phyloP scores from a whole-genome alignment of 2,797 vertebrate species.

The Podarcis siculus region DNA sequence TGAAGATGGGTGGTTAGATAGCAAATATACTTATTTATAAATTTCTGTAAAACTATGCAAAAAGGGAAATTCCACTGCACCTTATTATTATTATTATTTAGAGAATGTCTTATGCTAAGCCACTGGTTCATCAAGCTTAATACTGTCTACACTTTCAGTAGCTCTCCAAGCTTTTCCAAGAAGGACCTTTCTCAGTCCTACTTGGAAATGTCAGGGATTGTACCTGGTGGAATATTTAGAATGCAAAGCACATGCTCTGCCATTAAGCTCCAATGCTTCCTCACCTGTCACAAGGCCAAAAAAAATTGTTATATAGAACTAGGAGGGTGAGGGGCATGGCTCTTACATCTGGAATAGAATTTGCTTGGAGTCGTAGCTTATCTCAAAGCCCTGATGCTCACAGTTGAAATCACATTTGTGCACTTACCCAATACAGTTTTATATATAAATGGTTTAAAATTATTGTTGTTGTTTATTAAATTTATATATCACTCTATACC shows the following conservation, averaged over 20 bases:
- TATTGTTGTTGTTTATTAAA: too few species aligned
- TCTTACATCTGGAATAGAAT: background rate
- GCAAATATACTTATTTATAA: background rate
- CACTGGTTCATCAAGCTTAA: too few species aligned
- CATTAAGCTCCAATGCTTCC: background rate
- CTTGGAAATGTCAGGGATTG: background rate
- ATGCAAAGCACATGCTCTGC: background rate
- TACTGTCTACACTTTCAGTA: too few species aligned
- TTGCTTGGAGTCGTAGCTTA: background rate
- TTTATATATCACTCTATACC: too few species aligned
- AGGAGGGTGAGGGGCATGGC: background rate
- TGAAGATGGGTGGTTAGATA: too few species aligned
- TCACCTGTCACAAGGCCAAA: background rate
- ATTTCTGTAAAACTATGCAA: too few species aligned
- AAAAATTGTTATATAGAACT: background rate
- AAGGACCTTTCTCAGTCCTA: background rate
- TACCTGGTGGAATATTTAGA: background rate
- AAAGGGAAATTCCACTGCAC: too few species aligned
- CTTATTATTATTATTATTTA: too few species aligned
- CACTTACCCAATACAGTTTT: background rate
- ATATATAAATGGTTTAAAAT: background rate
- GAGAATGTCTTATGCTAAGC: too few species aligned
- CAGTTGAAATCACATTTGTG: background rate
- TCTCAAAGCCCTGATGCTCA: background rate
- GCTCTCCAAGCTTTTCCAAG: background rate